Evolutionary conservation across 2,113 vertebrate species (phyloP), one percentile per base, ranked within the genome.

Genomic region (Romanogobio albipinnatus): DNA sequence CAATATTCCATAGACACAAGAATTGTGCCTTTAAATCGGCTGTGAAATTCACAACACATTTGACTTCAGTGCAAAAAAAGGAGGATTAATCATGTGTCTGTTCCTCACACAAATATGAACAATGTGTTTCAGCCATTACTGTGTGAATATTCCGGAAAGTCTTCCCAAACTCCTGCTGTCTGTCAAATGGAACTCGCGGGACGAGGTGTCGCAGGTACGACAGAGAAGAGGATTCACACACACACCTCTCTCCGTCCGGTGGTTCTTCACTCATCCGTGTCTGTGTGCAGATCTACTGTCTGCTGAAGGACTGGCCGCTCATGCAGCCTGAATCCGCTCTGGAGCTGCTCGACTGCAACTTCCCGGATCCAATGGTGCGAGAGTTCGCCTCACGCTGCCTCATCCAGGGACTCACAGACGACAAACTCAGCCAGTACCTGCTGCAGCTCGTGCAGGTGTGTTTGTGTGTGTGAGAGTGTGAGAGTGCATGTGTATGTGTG

Each of bases 71-170:
- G 51, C 51, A 6, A 56, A 56, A 13, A 17, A 53, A 2, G 49
- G 22, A 59, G 10, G 22, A 59, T 59, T n/a, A 10, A 24, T 14
- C 13, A 29, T 64, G 26, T 17, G 13, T 64, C 14, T 29, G 29
- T 33, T 33, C 14, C 24, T 64, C 26, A 66, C 80, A 68, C 80
- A 61, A 51, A 49, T 26, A 70, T 75, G 26, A 71, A 13, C 58
- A 8, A 8, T 83, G 49, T 58, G 47, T 73, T 71, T 15, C 88
- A 96, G 95, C 83, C 94, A 96, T 89, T 95, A 95, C 90, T 95
- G 94, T 85, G 91, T 95, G 14, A 95, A 95, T 85, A 94, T 95
- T 22, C 95, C 95, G 1, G 95, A 96, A 89, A 93, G 93, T 68
- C 91, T 93, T 13, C 92, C 92, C n/a, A 94, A 93, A 58, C 83